Percentiles rank a stretch among this genome's conserved stretches.
phyloP scores from a whole-genome alignment of 2,888 invertebrate genomes.

The Spodoptera picta region DNA sequence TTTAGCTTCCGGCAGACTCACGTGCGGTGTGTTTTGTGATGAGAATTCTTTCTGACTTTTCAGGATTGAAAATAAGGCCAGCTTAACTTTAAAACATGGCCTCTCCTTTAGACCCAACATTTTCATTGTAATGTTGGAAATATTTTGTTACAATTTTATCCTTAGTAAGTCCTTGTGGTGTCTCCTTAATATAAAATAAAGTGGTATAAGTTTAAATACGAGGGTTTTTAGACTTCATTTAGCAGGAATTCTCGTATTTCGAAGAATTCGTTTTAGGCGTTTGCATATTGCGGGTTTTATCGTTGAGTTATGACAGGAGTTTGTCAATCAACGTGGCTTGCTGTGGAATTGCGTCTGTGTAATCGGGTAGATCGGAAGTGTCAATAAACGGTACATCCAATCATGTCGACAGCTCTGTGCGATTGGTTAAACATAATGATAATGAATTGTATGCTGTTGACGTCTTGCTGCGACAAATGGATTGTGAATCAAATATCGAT shows the following conservation, averaged over 20 bases:
- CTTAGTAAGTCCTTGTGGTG: slow-evolving; percentile 13
- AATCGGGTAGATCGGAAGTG: slow-evolving; percentile 19
- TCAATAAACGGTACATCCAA: slow-evolving; percentile 25
- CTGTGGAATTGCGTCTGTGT: slow-evolving; percentile 19
- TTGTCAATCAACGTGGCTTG: slow-evolving; percentile 21
- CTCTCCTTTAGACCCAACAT: slow-evolving; percentile 10
- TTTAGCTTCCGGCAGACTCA: slow-evolving; percentile 15
- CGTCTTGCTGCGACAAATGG: slow-evolving; percentile 1
- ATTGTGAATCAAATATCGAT: neutral
- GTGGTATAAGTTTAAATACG: neutral
- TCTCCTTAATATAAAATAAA: slow-evolving; percentile 26
- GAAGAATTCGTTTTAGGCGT: slow-evolving; percentile 11
- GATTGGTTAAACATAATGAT: slow-evolving; percentile 3
- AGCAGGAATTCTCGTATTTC: slow-evolving; percentile 13
- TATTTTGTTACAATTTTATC: slow-evolving; percentile 9
- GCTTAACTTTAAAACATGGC: slow-evolving; percentile 30
- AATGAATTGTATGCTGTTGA: slow-evolving; percentile 5
- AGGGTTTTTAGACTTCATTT: slow-evolving; percentile 7
- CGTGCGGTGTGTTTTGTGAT: slow-evolving; percentile 24
- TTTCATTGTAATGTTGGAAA: slow-evolving; percentile 14
- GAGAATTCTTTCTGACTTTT: slow-evolving; percentile 12
- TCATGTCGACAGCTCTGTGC: slow-evolving; percentile 10
- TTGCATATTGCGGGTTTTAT: neutral
- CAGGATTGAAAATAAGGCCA: slow-evolving; percentile 21
- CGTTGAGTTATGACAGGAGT: slow-evolving; percentile 17